Conservation (phyloP, 2,113 vertebrate species). For the Acanthochromis polyacanthus region DNA sequence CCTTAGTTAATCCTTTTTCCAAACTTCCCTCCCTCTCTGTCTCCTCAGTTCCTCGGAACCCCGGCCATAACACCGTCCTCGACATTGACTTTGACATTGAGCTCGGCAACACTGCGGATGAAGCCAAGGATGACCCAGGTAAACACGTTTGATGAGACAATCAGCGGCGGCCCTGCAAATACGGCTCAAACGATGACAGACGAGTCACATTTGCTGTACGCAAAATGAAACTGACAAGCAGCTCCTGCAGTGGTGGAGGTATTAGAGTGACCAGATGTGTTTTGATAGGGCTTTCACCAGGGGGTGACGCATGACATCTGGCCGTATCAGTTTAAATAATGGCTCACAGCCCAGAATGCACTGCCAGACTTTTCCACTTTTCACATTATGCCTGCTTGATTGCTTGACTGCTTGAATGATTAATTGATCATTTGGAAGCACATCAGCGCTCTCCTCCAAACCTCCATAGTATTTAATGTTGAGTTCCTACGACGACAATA, state of each 20-base stretch:
- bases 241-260: conserved; percentile 21
- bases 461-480: not conserved
- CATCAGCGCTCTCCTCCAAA: conserved; percentile 19
- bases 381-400: conserved; percentile 47
- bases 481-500: conserved; percentile 17
- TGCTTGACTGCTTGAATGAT: conserved; percentile 56
- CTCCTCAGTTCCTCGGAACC: conserved; percentile 91
- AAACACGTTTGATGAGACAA: conserved; percentile 55
- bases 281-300: conserved; percentile 60
- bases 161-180: conserved; percentile 4
- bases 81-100: conserved; percentile 92
- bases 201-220: conserved; percentile 21
- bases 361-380: conserved; percentile 55
- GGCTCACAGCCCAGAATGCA: conserved; percentile 32
- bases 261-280: conserved; percentile 65
- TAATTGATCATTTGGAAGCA: conserved; percentile 57
- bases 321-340: conserved; percentile 53
- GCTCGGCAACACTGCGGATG: conserved; percentile 92
- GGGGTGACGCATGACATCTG: conserved; percentile 65
- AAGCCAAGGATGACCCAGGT: conserved; percentile 95
- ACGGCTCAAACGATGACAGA: conserved; percentile 50
- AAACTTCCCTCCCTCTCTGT: conserved; percentile 33
- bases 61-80: conserved; percentile 89
- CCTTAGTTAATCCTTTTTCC: conserved; percentile 67
- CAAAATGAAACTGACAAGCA: conserved; percentile 55